phyloP scores from a whole-genome alignment of 2,113 vertebrate species.

The Procavia capensis region DNA sequence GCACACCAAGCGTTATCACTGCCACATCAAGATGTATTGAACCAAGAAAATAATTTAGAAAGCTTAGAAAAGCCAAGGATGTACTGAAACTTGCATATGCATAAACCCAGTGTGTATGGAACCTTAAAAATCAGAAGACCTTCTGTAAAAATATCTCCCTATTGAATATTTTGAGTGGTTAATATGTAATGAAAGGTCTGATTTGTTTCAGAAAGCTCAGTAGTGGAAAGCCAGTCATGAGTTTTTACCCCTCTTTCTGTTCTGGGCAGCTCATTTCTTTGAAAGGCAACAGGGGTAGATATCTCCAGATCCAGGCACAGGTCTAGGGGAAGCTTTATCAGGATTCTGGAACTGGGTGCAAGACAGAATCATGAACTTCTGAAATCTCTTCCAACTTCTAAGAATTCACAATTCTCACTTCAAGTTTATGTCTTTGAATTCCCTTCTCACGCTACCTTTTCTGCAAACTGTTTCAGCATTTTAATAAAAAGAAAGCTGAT shows the following conservation, averaged over 20 bases:
- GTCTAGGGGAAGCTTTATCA: neutral
- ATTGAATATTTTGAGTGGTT: neutral
- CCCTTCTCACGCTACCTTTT: neutral
- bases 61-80: neutral
- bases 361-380: neutral
- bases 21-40: neutral
- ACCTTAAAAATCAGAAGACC: neutral
- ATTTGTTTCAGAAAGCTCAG: neutral
- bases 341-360: neutral
- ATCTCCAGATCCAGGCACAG: too few relatives aligned
- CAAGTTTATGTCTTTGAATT: neutral
- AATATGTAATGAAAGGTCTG: neutral
- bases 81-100: neutral
- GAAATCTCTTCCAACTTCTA: neutral
- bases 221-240: neutral
- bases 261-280: neutral
- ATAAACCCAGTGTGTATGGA: neutral
- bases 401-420: neutral
- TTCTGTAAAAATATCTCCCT: neutral
- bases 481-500: neutral
- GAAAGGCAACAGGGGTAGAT: neutral
- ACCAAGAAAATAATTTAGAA: neutral
- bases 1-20: conserved; percentile 34
- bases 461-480: neutral
- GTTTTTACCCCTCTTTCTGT: neutral